phyloP scores from a whole-genome alignment of 2,888 invertebrate genomes.

The Megastigmus dorsalis region DNA sequence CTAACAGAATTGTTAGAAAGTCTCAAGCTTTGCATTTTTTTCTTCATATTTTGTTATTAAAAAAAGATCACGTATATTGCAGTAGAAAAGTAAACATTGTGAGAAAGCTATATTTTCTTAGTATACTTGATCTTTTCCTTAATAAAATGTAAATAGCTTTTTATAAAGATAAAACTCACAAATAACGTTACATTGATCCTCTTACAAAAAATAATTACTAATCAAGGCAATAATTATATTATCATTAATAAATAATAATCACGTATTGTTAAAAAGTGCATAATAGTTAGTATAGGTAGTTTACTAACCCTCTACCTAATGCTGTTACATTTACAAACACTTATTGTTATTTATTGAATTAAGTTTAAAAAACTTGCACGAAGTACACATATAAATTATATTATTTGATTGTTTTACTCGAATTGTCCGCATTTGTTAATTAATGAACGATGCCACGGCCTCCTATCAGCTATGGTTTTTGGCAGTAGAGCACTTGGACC shows the following conservation, averaged over 20 bases:
- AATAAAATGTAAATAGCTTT: slow-evolving; percentile 20
- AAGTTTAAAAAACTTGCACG: not conserved
- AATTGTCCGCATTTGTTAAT: too few relatives aligned
- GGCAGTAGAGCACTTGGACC: slow-evolving; percentile 34
- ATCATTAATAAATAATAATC: slow-evolving; percentile 1
- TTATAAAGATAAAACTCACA: not conserved
- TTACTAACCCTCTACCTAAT: slow-evolving; percentile 1
- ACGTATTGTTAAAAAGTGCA: not conserved
- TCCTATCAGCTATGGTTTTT: not conserved
- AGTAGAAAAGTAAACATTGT: slow-evolving; percentile 17
- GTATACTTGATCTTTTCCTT: not conserved
- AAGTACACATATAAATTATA: slow-evolving; percentile 1
- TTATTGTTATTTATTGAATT: slow-evolving; percentile 19
- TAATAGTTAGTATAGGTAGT: slow-evolving; percentile 10
- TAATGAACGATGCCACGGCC: not conserved
- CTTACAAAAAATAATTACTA: slow-evolving; percentile 10
- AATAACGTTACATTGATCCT: not conserved
- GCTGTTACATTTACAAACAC: slow-evolving; percentile 11
- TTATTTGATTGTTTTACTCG: slow-evolving; percentile 11
- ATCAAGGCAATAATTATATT: not conserved
- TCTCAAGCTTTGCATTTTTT: slow-evolving; percentile 26
- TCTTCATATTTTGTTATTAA: not conserved
- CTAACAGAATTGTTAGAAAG: slow-evolving; percentile 34
- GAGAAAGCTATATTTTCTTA: slow-evolving; percentile 6
- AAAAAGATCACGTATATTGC: slow-evolving; percentile 3